phyloP scores from a whole-genome alignment of 2,888 invertebrate genomes.

The Ephialtes manifestator region DNA sequence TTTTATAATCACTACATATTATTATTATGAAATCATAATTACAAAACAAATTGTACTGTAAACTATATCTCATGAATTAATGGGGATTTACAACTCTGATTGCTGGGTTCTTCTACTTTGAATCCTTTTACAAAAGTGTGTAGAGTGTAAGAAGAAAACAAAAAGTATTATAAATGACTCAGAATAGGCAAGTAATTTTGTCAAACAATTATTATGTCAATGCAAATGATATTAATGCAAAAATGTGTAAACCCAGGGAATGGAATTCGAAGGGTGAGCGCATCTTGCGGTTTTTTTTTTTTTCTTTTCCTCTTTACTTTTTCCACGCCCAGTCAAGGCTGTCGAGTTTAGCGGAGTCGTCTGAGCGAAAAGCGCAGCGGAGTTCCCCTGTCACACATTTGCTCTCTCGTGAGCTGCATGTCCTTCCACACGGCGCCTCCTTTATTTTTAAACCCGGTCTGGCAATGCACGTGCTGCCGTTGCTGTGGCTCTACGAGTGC shows the following conservation, averaged over 20 bases:
- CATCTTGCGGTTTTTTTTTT: conserved; percentile 12
- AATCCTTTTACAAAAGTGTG: too few relatives aligned
- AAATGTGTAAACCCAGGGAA: conserved; percentile 41
- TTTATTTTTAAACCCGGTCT: conserved; percentile 77
- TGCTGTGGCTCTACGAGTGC: conserved; percentile 32
- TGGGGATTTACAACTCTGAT: too few relatives aligned
- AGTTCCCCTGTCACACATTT: conserved; percentile 56
- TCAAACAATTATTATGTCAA: too few relatives aligned
- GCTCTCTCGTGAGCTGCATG: conserved; percentile 47
- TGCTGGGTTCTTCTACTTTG: too few relatives aligned
- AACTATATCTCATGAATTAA: too few relatives aligned
- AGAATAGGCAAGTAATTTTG: too few relatives aligned
- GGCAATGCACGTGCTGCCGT: conserved; percentile 69
- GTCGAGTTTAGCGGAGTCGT: conserved; percentile 38
- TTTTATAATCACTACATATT: too few relatives aligned
- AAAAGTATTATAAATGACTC: too few relatives aligned
- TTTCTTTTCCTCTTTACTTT: background rate
- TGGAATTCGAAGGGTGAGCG: conserved; percentile 41
- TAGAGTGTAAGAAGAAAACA: too few relatives aligned
- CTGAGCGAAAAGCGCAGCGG: conserved; percentile 40
- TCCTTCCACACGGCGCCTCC: conserved; percentile 75
- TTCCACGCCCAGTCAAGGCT: conserved; percentile 38
- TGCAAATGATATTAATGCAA: conserved; percentile 36
- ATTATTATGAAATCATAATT: too few relatives aligned
- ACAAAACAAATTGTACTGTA: too few relatives aligned